These are phyloP conservation scores for Notarius lentiginosus DNA, from an alignment of 2,113 vertebrate genomes.

Conservation along the genomic window DNA sequence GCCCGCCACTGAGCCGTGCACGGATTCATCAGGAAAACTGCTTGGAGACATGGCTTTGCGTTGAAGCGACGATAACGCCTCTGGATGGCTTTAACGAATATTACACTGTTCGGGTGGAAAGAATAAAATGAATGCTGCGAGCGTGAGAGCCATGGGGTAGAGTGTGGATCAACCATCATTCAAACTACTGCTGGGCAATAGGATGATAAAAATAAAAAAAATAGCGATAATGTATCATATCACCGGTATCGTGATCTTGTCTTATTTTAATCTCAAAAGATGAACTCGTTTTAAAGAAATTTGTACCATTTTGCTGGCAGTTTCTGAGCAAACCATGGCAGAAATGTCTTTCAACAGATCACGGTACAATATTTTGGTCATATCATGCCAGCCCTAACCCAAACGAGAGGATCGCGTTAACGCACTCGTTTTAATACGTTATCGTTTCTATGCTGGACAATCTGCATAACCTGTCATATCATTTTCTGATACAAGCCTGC, in stretches of 20 bases:
- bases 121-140: neutral
- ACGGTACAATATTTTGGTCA: neutral
- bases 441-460: neutral
- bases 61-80: constrained; percentile 19
- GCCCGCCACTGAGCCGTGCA: neutral
- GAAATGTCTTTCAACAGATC: too few species aligned
- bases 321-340: too few species aligned
- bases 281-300: too few species aligned
- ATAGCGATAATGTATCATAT: too few species aligned
- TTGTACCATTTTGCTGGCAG: too few species aligned
- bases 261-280: too few species aligned
- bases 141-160: neutral
- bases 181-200: neutral
- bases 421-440: neutral
- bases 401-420: neutral
- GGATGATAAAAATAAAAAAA: too few species aligned
- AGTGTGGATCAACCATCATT: neutral
- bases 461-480: neutral
- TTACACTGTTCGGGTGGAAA: neutral
- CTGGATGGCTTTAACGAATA: constrained; percentile 32
- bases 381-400: neutral
- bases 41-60: constrained; percentile 13
- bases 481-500: neutral
- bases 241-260: too few species aligned
- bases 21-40: neutral